Evolutionary conservation across 2,797 vertebrate species (phyloP), one percentile per base, ranked within the genome.

Genomic region (Sebastes reedi): DNA sequence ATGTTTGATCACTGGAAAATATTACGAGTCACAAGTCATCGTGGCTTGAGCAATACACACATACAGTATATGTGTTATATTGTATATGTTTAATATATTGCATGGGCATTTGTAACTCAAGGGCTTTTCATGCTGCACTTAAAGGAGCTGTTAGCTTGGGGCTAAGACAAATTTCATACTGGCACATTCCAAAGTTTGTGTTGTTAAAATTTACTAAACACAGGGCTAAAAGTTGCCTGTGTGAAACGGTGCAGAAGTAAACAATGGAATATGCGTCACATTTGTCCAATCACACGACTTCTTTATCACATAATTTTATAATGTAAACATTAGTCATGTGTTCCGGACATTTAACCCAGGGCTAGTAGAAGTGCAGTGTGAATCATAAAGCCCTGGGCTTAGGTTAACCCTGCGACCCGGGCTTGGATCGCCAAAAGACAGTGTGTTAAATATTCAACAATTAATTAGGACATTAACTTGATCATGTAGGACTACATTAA

Each of bases 401-500:
- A 42, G 39, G 14, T 42, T 16, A 42, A 42, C 39, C 39, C 39
- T 16, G 39, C 6, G 39, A 79, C 11, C 13, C 12, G n/a, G 10
- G 7, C 14, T 61, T 67, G 55, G 18, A 42, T 54, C 2, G 22
- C 20, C 25, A 39, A 34, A 9, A 69, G 2, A n/a, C 22, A 10
- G n/a, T 68, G 25, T 66, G 52, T 59, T 72, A 64, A 82, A 77
- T 79, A 9, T 77, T 25, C 5, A 30, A 2, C 55, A 8, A 4
- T 77, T 73, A 73, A 86, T 77, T 25, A 68, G 59, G 34, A 29
- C 18, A 58, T 42, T 69, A 58, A 64, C 34, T 72, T 56, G 29
- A 67, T 16, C 5, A 62, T 11, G 20, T 46, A 52, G 18, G 46
- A 54, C 50, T 54, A 54, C 30, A 78, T 68, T 50, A 50, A 68